Conservation (phyloP, 2,113 vertebrate genomes). For the Furnarius figulus region DNA sequence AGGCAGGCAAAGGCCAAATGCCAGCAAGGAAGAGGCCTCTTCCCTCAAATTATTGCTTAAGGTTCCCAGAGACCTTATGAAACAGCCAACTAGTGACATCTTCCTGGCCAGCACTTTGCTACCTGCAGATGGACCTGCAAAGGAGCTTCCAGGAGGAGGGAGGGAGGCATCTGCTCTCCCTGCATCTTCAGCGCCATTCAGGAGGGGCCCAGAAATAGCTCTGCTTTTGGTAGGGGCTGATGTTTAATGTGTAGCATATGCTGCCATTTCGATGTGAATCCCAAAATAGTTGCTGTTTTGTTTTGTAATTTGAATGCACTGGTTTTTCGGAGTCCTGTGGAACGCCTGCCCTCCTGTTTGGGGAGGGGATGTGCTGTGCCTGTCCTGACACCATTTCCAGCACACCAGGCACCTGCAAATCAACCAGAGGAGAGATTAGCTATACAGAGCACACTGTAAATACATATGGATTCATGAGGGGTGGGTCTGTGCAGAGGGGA, state of each 20-base stretch:
- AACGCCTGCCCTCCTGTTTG: neutral
- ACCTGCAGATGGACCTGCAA: neutral
- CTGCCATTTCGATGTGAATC: constrained; percentile 29
- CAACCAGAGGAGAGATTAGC: neutral
- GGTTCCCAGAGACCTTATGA: neutral
- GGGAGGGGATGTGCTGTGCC: neutral
- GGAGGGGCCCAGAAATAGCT: constrained; percentile 43
- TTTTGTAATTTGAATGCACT: neutral
- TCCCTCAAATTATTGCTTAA: neutral
- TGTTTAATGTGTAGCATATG: constrained; percentile 36
- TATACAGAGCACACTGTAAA: rapidly evolving
- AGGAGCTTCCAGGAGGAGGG: neutral
- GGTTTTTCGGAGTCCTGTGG: neutral
- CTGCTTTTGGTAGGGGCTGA: constrained; percentile 6
- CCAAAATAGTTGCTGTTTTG: constrained; percentile 33
- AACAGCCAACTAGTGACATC: neutral
- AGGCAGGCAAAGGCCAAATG: constrained; percentile 13
- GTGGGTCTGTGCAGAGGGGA: neutral
- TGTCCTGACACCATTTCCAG: neutral
- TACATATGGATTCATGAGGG: neutral
- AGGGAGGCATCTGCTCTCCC: neutral
- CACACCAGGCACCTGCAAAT: neutral
- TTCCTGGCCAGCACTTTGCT: neutral
- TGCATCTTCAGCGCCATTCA: neutral
- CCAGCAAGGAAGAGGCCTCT: neutral